Conservation (phyloP, 2,113 vertebrate genomes). For the Clarias gariepinus region DNA sequence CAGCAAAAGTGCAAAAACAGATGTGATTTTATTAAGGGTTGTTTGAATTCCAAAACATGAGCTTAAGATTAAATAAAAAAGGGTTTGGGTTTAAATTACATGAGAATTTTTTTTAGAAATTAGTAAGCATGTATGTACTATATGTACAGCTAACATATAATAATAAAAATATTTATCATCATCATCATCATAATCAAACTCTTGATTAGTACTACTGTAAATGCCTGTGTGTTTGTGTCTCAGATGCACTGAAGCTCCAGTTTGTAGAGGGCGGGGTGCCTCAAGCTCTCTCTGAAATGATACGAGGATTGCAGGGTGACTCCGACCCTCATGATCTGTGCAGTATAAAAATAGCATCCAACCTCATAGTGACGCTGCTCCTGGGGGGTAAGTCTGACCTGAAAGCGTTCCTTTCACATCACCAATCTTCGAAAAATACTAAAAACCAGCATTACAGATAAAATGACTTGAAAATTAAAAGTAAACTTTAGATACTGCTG, state of each 20-base stretch:
- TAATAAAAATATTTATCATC: not conserved
- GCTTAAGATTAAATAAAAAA: not conserved
- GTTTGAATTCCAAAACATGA: not conserved
- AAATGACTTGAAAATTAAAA: not conserved
- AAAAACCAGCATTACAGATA: not conserved
- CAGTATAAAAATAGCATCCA: constrained; percentile 85
- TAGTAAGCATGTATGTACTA: not conserved
- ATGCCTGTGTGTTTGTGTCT: not conserved
- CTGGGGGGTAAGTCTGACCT: constrained; percentile 76
- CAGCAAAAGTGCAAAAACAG: not conserved
- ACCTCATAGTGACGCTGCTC: constrained; percentile 84
- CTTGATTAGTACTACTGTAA: not conserved
- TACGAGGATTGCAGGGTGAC: constrained; percentile 75
- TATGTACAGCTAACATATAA: not conserved
- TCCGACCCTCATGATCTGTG: constrained; percentile 80
- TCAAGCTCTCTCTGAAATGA: constrained; percentile 79
- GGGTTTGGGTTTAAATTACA: not conserved
- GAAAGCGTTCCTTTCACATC: not conserved
- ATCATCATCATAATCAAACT: not conserved
- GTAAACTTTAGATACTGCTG: not conserved
- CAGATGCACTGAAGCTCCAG: constrained; percentile 85
- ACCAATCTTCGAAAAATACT: not conserved
- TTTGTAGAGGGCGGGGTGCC: constrained; percentile 82
- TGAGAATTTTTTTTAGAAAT: not conserved
- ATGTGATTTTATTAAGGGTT: not conserved